These are phyloP conservation scores for Gymnoscopelus microlampas DNA, from an alignment of 2,797 vertebrate species.

Conservation along the genomic window DNA sequence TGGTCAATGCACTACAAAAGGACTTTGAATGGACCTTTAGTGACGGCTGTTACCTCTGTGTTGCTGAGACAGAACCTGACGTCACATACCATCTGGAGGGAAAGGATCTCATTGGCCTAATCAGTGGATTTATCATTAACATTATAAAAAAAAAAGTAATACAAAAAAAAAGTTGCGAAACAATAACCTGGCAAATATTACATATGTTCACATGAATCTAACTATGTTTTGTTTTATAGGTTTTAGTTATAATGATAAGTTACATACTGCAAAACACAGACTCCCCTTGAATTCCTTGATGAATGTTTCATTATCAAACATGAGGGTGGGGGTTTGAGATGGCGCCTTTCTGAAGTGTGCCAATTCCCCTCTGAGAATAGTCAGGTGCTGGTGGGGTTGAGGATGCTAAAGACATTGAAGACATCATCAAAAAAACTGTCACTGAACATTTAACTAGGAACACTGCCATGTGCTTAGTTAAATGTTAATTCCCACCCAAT, in stretches of 20 bases:
- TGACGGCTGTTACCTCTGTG: background rate
- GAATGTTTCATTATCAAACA: background rate
- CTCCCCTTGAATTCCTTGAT: background rate
- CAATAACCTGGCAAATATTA: no score
- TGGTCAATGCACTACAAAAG: constrained; percentile 22
- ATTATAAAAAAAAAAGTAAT: background rate
- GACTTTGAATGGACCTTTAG: constrained; percentile 4
- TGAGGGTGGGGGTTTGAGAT: background rate
- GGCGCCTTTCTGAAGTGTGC: constrained; percentile 10
- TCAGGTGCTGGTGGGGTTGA: constrained; percentile 18
- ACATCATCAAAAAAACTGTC: constrained; percentile 11
- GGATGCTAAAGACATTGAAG: constrained; percentile 34
- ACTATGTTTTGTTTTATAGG: no score
- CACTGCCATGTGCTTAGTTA: constrained; percentile 50
- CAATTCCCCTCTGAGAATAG: background rate
- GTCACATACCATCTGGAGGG: constrained; percentile 28
- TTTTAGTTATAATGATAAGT: no score
- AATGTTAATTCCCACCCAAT: no score
- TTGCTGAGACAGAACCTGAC: background rate
- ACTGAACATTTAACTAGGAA: constrained; percentile 16
- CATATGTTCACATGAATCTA: no score
- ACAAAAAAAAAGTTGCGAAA: no score
- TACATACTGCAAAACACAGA: background rate
- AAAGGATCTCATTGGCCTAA: background rate
- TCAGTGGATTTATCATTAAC: background rate